A percentile compares a stretch with the other conserved stretches of the same genome.
phyloP scores from a whole-genome alignment of 1,140 invertebrate species.

The Lutraria rhynchaena region DNA sequence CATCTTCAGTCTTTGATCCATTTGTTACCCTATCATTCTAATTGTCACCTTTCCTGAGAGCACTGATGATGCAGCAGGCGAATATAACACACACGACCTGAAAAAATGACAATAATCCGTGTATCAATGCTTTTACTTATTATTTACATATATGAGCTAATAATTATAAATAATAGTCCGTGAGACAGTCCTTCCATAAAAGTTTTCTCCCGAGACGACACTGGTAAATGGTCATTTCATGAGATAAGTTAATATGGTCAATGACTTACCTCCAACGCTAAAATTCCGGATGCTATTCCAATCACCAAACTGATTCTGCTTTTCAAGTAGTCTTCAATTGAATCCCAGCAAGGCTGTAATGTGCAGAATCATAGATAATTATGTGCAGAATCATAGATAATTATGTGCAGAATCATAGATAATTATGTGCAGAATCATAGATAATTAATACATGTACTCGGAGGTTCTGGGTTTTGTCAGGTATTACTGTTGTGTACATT shows the following conservation, averaged over 20 bases:
- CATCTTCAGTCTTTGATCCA: too few species aligned
- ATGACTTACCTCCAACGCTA: slow-evolving; percentile 9
- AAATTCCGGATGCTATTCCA: slow-evolving; percentile 38
- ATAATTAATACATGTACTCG: neutral
- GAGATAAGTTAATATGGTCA: neutral
- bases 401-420: neutral
- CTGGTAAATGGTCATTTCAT: neutral
- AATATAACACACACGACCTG: slow-evolving; percentile 56
- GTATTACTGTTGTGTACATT: too few species aligned
- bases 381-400: too few species aligned
- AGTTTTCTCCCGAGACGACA: neutral
- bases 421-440: neutral
- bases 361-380: neutral
- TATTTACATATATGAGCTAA: neutral
- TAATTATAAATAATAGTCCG: neutral
- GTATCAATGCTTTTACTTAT: too few species aligned
- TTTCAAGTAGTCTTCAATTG: slow-evolving; percentile 35
- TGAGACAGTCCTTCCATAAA: neutral
- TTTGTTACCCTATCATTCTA: too few species aligned
- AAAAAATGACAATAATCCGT: slow-evolving; percentile 26
- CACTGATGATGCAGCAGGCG: slow-evolving; percentile 57
- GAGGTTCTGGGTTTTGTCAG: too few species aligned
- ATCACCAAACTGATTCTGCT: slow-evolving; percentile 39
- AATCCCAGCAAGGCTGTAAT: slow-evolving; percentile 47
- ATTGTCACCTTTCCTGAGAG: slow-evolving; percentile 2